phyloP scores from a whole-genome alignment of 2,888 invertebrate genomes.

The Anorthoa munda region DNA sequence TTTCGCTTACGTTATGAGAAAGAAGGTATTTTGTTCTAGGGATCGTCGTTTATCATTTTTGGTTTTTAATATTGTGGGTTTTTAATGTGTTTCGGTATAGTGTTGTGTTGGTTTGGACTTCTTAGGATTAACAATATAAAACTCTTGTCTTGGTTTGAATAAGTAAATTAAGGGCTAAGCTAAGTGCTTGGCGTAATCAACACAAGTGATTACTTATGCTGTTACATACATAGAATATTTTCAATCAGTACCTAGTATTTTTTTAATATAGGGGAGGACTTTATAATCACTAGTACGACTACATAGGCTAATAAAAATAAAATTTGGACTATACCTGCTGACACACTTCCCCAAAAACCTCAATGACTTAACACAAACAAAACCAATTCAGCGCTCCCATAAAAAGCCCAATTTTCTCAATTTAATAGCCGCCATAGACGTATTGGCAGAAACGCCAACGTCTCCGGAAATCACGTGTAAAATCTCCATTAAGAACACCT shows the following conservation, averaged over 20 bases:
- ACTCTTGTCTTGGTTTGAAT: background rate
- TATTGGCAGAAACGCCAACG: conserved; percentile 74
- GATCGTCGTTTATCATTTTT: conserved; percentile 50
- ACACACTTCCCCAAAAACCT: conserved; percentile 29
- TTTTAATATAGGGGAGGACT: too few relatives aligned
- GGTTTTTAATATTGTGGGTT: conserved; percentile 26
- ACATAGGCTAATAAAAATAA: background rate
- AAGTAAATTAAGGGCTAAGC: too few relatives aligned
- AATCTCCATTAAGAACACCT: conserved; percentile 89
- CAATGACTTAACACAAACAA: conserved; percentile 43
- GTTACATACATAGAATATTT: too few relatives aligned
- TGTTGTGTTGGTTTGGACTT: background rate
- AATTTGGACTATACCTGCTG: background rate
- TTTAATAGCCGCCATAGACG: conserved; percentile 76
- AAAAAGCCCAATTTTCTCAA: conserved; percentile 65
- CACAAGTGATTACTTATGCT: too few relatives aligned
- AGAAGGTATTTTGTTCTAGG: conserved; percentile 51
- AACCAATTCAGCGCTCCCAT: background rate
- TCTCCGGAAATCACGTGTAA: conserved; percentile 88
- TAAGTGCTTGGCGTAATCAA: background rate
- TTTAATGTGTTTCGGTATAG: background rate
- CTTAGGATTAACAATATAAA: background rate
- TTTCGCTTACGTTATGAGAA: conserved; percentile 49
- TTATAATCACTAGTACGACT: background rate
- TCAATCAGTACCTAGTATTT: too few relatives aligned